phyloP scores from a whole-genome alignment of 2,113 vertebrate species.

The Passer montanus region DNA sequence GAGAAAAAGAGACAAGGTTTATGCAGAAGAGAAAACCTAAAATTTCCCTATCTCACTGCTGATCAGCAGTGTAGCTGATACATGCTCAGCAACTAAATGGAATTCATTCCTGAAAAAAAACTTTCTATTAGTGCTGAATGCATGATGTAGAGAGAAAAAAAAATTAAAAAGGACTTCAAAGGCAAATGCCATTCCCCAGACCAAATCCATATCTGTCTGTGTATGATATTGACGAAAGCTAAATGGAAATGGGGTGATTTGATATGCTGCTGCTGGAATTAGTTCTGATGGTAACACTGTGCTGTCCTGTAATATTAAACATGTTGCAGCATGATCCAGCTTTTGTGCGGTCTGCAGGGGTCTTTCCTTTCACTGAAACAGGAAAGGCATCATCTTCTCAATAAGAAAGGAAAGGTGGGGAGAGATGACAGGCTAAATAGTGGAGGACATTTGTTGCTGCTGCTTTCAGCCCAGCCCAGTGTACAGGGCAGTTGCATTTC shows the following conservation, averaged over 20 bases:
- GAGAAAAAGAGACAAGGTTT: neutral
- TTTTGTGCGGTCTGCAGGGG: neutral
- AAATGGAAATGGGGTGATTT: slow-evolving; percentile 41
- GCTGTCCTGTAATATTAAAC: neutral
- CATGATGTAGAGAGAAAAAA: neutral
- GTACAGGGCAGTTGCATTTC: neutral
- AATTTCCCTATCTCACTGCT: slow-evolving; percentile 26
- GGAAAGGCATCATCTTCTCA: neutral
- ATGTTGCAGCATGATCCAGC: neutral
- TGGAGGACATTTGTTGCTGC: neutral
- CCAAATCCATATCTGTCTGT: neutral
- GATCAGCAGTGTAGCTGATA: slow-evolving; percentile 1
- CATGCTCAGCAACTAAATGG: slow-evolving; percentile 4
- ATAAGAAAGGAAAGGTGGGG: neutral
- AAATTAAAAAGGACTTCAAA: neutral
- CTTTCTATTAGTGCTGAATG: slow-evolving; percentile 13
- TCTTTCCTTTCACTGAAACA: neutral
- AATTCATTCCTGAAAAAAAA: slow-evolving; percentile 16
- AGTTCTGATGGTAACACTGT: neutral
- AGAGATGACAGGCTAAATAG: neutral
- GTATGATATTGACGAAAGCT: neutral
- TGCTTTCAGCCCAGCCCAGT: neutral
- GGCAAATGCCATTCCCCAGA: neutral
- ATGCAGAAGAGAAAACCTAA: neutral
- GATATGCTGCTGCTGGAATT: slow-evolving; percentile 10